Conservation (phyloP, 2,113 vertebrate genomes). For the Cygnus atratus region DNA sequence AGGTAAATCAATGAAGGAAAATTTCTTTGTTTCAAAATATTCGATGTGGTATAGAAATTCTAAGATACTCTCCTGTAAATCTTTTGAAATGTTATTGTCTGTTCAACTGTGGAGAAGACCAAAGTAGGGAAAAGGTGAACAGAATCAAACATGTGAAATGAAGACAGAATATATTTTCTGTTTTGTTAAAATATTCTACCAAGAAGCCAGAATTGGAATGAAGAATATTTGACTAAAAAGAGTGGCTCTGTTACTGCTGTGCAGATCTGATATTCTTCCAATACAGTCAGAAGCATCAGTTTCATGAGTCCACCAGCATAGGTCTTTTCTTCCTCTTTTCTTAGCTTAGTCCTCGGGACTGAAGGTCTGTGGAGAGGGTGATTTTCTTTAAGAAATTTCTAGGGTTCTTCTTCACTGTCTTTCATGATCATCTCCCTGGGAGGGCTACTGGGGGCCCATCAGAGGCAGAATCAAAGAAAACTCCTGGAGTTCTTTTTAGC, state of each 20-base stretch:
- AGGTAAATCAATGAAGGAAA: neutral
- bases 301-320: neutral
- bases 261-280: neutral
- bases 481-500: slow-evolving; percentile 61
- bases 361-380: neutral
- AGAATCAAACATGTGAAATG: neutral
- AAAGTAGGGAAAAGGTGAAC: neutral
- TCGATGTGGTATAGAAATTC: neutral
- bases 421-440: slow-evolving; percentile 53
- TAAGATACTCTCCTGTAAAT: neutral
- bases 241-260: neutral
- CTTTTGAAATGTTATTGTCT: neutral
- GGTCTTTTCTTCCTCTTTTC: slow-evolving; percentile 11
- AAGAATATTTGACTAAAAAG: neutral
- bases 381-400: slow-evolving; percentile 36
- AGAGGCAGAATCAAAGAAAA: slow-evolving; percentile 63
- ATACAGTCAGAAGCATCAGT: slow-evolving; percentile 2
- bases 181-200: neutral
- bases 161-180: neutral
- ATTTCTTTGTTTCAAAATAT: neutral
- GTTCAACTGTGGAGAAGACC: neutral
- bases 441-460: slow-evolving; percentile 43
- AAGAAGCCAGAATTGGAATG: neutral
- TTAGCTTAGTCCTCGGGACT: slow-evolving; percentile 25
- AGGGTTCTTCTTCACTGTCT: slow-evolving; percentile 45